These are phyloP conservation scores for Myocastor coypus DNA, from an alignment of 2,113 vertebrate species.

Conservation along the genomic window DNA sequence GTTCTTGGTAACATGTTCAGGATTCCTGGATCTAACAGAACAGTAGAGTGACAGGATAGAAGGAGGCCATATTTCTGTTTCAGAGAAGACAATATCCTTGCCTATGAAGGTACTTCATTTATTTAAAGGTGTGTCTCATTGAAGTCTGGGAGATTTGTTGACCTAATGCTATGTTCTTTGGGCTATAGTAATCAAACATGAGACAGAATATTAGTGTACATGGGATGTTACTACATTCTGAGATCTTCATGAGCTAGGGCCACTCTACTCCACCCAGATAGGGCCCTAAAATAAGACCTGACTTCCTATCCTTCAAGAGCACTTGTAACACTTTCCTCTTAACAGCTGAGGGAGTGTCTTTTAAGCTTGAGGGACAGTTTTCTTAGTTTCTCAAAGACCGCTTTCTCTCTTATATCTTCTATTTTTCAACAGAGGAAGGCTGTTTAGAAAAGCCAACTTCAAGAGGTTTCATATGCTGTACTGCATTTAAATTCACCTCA, in stretches of 20 bases:
- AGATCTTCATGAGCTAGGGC: background rate
- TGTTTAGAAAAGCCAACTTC: background rate
- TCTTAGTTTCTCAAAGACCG: background rate
- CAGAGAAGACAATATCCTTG: background rate
- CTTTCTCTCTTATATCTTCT: background rate
- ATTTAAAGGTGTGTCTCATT: background rate
- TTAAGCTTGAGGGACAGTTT: background rate
- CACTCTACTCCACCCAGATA: background rate
- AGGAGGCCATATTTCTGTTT: fast-evolving
- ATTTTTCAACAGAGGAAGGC: background rate
- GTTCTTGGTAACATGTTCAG: background rate
- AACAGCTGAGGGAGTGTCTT: background rate
- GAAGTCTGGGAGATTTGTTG: background rate
- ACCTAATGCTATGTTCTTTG: background rate
- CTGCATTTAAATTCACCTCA: background rate
- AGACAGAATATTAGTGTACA: background rate
- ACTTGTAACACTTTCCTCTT: background rate
- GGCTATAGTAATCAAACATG: background rate
- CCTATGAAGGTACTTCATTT: background rate
- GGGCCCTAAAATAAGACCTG: background rate
- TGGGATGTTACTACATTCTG: background rate
- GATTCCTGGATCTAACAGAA: background rate
- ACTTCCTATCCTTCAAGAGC: background rate
- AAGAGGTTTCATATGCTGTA: background rate
- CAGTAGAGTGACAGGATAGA: fast-evolving